Evolutionary conservation across 2,888 invertebrate genomes (phyloP).

Genomic region (Eurytoma adleriae): DNA sequence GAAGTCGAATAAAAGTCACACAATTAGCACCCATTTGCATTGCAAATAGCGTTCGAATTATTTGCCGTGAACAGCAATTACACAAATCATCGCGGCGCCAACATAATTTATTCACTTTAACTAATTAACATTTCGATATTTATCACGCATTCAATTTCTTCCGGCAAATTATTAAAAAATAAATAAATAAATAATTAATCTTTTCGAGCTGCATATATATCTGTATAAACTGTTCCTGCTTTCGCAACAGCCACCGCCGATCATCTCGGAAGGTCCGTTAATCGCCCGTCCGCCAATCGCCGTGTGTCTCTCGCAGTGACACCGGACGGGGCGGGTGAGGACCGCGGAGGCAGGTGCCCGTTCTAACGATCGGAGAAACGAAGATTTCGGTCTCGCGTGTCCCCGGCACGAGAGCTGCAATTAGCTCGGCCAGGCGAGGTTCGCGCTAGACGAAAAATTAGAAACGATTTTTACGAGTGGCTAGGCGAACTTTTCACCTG

Average conservation of each 20-base stretch:
- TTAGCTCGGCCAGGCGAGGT: conserved; percentile 59
- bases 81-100: no score
- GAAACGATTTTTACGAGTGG: conserved; percentile 9
- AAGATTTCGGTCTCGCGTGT: conserved; percentile 61
- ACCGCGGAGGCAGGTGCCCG: conserved; percentile 63
- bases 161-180: no score
- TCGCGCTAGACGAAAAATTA: no score
- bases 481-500: neutral
- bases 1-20: neutral
- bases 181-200: no score
- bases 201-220: no score
- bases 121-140: no score
- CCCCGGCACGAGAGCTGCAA: conserved; percentile 63
- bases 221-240: no score
- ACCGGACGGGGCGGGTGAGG: neutral
- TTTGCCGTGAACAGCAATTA: neutral
- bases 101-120: no score
- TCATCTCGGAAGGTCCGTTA: neutral
- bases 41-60: neutral
- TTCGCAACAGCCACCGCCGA: no score
- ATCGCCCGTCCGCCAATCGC: neutral
- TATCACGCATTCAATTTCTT: no score
- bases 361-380: conserved; percentile 66
- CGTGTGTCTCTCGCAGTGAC: neutral
- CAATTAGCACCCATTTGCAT: neutral